These are phyloP conservation scores for Anthoptus insignis DNA, from an alignment of 2,888 invertebrate genomes.

Conservation along the genomic window DNA sequence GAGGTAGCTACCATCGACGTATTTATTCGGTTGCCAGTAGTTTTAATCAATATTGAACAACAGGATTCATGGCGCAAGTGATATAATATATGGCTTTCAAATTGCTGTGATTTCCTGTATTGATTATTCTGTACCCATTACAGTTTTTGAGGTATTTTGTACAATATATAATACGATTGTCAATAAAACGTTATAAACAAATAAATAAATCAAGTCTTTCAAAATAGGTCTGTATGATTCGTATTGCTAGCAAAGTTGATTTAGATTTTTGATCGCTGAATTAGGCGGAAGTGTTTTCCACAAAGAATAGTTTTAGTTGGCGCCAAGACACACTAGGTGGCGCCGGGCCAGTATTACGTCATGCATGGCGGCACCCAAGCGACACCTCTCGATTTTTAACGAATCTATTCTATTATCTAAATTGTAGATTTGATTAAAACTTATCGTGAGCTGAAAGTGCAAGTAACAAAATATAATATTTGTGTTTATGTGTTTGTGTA, in stretches of 20 bases:
- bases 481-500: too few species aligned
- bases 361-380: constrained; percentile 56
- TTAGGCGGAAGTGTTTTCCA: constrained; percentile 39
- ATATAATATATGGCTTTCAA: background rate
- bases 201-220: constrained; percentile 8
- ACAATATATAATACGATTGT: background rate
- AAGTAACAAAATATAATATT: too few species aligned
- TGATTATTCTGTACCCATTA: background rate
- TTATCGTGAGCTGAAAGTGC: background rate
- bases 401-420: too few species aligned
- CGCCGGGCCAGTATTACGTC: constrained; percentile 52
- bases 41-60: constrained; percentile 25
- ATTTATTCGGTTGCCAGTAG: constrained; percentile 28
- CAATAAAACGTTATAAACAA: constrained; percentile 28
- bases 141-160: background rate
- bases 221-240: too few species aligned
- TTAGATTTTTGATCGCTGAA: constrained; percentile 33
- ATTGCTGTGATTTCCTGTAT: constrained; percentile 2
- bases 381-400: constrained; percentile 21
- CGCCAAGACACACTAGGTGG: constrained; percentile 56
- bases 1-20: constrained; percentile 4
- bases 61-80: background rate
- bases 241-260: background rate
- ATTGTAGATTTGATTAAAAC: constrained; percentile 3
- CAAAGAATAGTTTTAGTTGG: constrained; percentile 55